Evolutionary conservation across 2,888 invertebrate species (phyloP), one percentile per base, ranked within the genome.

Genomic region (Drosophila eohydei): DNA sequence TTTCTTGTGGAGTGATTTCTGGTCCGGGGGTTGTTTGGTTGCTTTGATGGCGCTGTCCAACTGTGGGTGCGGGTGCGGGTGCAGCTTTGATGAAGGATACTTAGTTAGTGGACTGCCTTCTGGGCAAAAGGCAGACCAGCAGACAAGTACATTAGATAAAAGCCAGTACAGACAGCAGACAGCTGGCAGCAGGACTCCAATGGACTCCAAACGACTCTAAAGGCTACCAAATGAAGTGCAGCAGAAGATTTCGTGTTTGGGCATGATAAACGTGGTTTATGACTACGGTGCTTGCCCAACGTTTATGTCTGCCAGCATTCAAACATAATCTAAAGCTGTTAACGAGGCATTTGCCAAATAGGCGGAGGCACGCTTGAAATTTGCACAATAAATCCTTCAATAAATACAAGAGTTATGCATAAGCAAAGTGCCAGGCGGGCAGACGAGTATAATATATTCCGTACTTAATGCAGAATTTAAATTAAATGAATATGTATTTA

Each of bases 221-320:
- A 64, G 64, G 57, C 50, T 41, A 48, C 40, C 52, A 68, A 78
- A 81, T 72, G 40, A 81, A 72, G 52, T 80, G 59, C 67, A 62
- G 57, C 57, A 41, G 43, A 36, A 48, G 61, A 59, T 36, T 64
- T 64, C 44, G 64, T 79, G 81, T 65, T 63, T 41, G 60, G 66
- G 69, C 64, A 77, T 83, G 80, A 88, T 80, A 83, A 82, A 88
- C 74, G 69, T 80, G 80, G 78, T 90, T 88, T 84, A 86, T 83
- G 81, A 74, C 60, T 66, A 38, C 55, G 21, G 65, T 52, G 54
- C 54, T 73, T 78, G 59, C 68, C 46, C 52, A 71, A 66, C 66
- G 50, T 50, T 50, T 58, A 54, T 70, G 59, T 57, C 81, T 60
- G 62, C 44, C 64, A 26, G 46, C 40, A 34, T 41, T 76, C 56